Evolutionary conservation across 2,113 vertebrate genomes (phyloP).

Genomic region (Scomber scombrus): DNA sequence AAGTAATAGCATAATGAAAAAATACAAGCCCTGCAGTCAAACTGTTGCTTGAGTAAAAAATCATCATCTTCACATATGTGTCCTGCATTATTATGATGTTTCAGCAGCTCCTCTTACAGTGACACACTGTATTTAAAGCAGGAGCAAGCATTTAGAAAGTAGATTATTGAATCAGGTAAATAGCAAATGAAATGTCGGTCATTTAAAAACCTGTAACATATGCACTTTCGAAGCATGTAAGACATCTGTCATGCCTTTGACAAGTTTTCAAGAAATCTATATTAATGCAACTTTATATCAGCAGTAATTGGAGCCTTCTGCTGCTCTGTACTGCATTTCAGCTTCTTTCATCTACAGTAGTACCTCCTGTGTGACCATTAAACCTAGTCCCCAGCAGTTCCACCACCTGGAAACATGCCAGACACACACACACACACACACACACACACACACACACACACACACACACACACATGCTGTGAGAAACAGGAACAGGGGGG

Average conservation of each 20-base stretch:
- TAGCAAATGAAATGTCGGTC: background rate
- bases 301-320: background rate
- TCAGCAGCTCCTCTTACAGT: background rate
- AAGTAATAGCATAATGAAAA: too few species aligned
- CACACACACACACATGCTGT: conserved; percentile 22
- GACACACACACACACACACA: conserved; percentile 12
- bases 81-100: too few species aligned
- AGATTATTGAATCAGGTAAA: too few species aligned
- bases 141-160: background rate
- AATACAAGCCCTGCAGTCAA: too few species aligned
- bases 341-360: conserved; percentile 13
- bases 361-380: conserved; percentile 24
- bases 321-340: background rate
- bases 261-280: background rate
- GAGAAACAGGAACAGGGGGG: conserved; percentile 68
- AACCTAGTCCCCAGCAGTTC: conserved; percentile 6
- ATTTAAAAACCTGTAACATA: too few species aligned
- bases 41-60: background rate
- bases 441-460: conserved; percentile 16
- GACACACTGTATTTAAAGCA: background rate
- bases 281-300: background rate
- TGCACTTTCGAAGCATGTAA: background rate
- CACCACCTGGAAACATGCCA: conserved; percentile 45
- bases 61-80: background rate
- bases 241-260: background rate